Evolutionary conservation across 2,797 vertebrate genomes (phyloP).

Genomic region (Triplophysa yarkandensis): DNA sequence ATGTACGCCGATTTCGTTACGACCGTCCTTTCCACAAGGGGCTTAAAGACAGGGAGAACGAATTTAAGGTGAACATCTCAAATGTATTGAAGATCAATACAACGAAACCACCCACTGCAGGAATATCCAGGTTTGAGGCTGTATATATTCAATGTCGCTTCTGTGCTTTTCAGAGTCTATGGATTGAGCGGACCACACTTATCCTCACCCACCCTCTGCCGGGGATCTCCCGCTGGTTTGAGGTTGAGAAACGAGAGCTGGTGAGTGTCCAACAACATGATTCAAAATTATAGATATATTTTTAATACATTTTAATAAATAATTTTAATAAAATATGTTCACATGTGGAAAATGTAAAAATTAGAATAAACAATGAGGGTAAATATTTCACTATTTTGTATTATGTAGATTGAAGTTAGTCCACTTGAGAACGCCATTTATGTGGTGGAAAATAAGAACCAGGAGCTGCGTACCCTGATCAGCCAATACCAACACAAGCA

Average conservation of each 20-base stretch:
- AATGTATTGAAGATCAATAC: background rate
- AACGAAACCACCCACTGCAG: background rate
- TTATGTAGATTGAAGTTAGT: constrained; percentile 91
- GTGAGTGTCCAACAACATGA: constrained; percentile 70
- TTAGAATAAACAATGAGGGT: too few relatives aligned
- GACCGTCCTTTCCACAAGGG: constrained; percentile 98
- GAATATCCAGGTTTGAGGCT: background rate
- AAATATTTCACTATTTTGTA: background rate
- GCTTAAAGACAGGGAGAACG: constrained; percentile 95
- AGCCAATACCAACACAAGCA: constrained; percentile 98
- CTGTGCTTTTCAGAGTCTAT: constrained; percentile 80
- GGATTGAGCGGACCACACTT: constrained; percentile 97
- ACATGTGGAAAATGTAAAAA: too few relatives aligned
- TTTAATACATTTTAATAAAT: too few relatives aligned
- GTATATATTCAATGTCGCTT: constrained; percentile 27
- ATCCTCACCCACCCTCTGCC: constrained; percentile 93
- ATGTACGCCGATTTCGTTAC: constrained; percentile 94
- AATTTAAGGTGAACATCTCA: constrained; percentile 87
- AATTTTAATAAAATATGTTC: too few relatives aligned
- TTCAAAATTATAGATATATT: too few relatives aligned
- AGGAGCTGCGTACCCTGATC: constrained; percentile 94
- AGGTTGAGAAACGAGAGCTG: constrained; percentile 97
- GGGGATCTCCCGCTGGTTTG: constrained; percentile 97
- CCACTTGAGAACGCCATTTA: constrained; percentile 98
- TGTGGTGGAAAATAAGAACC: constrained; percentile 99